Conservation (phyloP, 2,797 vertebrate genomes). For the Botia kubotai region DNA sequence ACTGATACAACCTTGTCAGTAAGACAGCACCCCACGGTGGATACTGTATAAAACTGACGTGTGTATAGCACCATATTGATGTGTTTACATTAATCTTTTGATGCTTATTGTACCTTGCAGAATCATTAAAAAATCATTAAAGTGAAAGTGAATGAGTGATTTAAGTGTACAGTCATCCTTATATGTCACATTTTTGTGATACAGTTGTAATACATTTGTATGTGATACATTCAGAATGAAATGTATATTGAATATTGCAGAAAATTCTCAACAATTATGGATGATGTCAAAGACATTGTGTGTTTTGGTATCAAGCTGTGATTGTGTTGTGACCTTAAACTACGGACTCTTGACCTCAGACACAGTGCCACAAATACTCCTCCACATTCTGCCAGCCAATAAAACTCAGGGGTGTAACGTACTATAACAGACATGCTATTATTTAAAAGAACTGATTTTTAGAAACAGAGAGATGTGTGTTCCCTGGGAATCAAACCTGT, state of each 20-base stretch:
- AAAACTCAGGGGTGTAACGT: slow-evolving; percentile 60
- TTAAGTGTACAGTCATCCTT: too few relatives aligned
- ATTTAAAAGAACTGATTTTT: neutral
- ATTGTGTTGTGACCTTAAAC: neutral
- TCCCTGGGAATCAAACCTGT: too few relatives aligned
- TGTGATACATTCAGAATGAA: neutral
- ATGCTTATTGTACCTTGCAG: too few relatives aligned
- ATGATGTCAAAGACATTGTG: neutral
- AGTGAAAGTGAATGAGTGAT: too few relatives aligned
- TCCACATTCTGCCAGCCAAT: slow-evolving; percentile 58
- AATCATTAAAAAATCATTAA: too few relatives aligned
- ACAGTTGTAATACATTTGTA: too few relatives aligned
- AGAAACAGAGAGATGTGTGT: slow-evolving; percentile 13
- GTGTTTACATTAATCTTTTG: too few relatives aligned
- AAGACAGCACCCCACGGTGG: neutral
- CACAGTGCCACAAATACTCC: slow-evolving; percentile 10
- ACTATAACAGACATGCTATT: slow-evolving; percentile 40
- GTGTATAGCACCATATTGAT: too few relatives aligned
- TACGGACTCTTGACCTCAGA: slow-evolving; percentile 10
- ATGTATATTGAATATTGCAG: neutral
- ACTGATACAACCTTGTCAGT: neutral
- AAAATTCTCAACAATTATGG: neutral
- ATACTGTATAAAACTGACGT: too few relatives aligned
- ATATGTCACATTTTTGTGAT: too few relatives aligned
- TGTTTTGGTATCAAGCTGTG: neutral